phyloP scores from a whole-genome alignment of 2,888 invertebrate species.

The Xylophagus ater region DNA sequence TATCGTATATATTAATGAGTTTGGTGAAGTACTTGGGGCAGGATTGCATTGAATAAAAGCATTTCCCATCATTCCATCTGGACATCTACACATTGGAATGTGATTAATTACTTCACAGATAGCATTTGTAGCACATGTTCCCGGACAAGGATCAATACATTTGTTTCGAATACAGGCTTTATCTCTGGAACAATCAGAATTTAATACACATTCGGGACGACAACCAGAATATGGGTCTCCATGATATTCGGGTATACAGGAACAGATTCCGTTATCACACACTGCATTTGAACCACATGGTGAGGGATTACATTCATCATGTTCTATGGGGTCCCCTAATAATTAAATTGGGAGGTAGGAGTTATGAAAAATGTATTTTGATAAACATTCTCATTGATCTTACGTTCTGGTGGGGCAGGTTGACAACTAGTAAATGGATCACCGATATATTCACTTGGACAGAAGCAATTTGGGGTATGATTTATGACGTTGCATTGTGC shows the following conservation, averaged over 20 bases:
- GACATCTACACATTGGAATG: constrained; percentile 61
- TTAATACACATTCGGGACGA: constrained; percentile 65
- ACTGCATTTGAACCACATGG: constrained; percentile 65
- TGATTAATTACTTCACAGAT: constrained; percentile 64
- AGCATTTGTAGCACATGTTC: constrained; percentile 63
- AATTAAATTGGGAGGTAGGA: constrained; percentile 13
- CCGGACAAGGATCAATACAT: constrained; percentile 63
- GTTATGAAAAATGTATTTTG: constrained; percentile 18
- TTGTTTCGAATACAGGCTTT: constrained; percentile 59
- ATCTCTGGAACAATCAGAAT: constrained; percentile 55
- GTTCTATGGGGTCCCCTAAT: constrained; percentile 35
- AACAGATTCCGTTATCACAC: constrained; percentile 50
- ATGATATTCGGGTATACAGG: constrained; percentile 59
- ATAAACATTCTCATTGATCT: constrained; percentile 25
- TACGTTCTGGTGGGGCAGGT: constrained; percentile 24
- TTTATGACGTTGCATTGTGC: constrained; percentile 52
- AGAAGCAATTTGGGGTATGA: constrained; percentile 56
- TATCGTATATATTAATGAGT: background rate
- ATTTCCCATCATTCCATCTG: constrained; percentile 52
- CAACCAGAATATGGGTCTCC: constrained; percentile 70
- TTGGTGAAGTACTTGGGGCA: constrained; percentile 23
- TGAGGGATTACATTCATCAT: constrained; percentile 50
- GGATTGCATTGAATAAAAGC: constrained; percentile 59
- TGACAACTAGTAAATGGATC: constrained; percentile 44
- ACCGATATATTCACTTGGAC: constrained; percentile 45